phyloP scores from a whole-genome alignment of 23 tunicate genomes.

The Diplosoma virens region DNA sequence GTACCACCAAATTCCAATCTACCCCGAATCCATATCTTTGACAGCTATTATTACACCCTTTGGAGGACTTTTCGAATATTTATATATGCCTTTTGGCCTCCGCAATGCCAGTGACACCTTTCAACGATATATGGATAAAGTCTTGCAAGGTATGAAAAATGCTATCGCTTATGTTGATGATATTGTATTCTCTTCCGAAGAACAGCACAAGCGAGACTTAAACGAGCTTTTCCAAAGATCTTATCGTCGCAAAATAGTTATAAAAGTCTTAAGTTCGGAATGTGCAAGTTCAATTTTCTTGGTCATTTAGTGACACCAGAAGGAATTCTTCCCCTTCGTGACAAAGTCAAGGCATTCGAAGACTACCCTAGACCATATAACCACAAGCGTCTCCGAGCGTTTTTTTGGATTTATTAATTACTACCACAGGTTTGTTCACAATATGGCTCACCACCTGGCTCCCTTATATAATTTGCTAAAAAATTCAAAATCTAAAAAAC shows the following conservation, averaged over 20 bases:
- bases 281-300: too few species aligned
- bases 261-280: too few species aligned
- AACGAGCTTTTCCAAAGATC: slow-evolving; percentile 16
- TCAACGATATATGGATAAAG: slow-evolving; percentile 37
- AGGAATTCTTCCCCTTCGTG: too few species aligned
- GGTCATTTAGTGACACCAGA: too few species aligned
- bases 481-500: too few species aligned
- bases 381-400: too few species aligned
- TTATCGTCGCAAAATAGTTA: slow-evolving; percentile 1
- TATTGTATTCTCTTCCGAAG: slow-evolving; percentile 15
- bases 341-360: too few species aligned
- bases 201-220: slow-evolving; percentile 7
- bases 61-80: slow-evolving; percentile 30
- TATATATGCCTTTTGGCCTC: slow-evolving; percentile 32
- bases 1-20: slow-evolving; percentile 39
- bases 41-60: slow-evolving; percentile 26
- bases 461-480: too few species aligned
- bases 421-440: too few species aligned
- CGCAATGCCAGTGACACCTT: slow-evolving; percentile 30
- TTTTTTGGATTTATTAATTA: too few species aligned
- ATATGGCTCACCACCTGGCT: too few species aligned
- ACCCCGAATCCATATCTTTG: neutral
- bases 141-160: slow-evolving; percentile 21
- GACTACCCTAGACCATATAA: too few species aligned
- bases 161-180: slow-evolving; percentile 31